These are phyloP conservation scores for Desmodus rotundus DNA, from an alignment of 2,113 vertebrate species.

Conservation along the genomic window DNA sequence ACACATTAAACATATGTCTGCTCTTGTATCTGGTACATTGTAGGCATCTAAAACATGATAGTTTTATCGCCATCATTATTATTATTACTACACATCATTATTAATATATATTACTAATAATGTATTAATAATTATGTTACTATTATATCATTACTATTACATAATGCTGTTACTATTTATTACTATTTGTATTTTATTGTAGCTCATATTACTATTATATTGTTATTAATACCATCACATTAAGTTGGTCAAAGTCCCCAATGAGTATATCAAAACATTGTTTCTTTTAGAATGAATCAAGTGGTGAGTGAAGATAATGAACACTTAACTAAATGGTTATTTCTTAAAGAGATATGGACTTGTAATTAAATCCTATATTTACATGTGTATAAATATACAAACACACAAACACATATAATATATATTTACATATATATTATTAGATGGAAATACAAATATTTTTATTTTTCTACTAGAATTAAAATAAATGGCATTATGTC, in stretches of 20 bases:
- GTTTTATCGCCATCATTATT: neutral
- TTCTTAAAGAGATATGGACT: neutral
- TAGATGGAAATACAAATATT: neutral
- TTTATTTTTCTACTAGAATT: neutral
- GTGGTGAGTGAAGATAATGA: neutral
- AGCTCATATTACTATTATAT: neutral
- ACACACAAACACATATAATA: neutral
- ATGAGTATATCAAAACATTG: neutral
- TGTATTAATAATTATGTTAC: no score
- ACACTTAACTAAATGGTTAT: neutral
- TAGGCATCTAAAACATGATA: neutral
- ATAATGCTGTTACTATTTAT: no score
- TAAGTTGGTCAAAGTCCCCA: neutral
- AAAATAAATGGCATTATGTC: neutral
- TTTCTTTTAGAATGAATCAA: neutral
- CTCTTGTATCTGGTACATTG: neutral
- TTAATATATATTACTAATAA: neutral
- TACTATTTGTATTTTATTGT: no score
- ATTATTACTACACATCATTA: neutral
- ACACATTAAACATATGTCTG: neutral
- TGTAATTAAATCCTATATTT: neutral
- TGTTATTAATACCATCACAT: neutral
- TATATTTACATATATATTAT: neutral
- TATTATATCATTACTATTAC: no score
- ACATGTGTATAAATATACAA: neutral